Conservation (phyloP, 1,140 invertebrate species). For the Dryas iulia region DNA sequence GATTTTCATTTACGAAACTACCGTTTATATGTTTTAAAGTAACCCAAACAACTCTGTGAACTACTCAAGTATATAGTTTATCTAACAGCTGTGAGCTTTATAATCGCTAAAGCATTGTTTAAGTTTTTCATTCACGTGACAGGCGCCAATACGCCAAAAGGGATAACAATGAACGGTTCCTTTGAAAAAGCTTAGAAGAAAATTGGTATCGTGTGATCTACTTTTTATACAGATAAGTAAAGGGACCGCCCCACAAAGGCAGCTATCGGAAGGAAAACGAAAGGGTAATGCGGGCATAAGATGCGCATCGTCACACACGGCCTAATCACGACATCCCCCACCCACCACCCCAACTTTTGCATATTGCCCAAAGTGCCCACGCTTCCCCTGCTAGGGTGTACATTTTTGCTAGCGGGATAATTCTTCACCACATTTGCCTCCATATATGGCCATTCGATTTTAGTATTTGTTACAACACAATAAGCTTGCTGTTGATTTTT, state of each 20-base stretch:
- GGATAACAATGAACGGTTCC: constrained; percentile 35
- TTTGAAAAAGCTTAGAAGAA: constrained; percentile 56
- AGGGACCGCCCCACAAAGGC: constrained; percentile 66
- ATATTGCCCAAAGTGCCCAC: constrained; percentile 75
- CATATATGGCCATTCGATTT: constrained; percentile 42
- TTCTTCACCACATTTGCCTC: constrained; percentile 47
- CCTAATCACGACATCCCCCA: constrained; percentile 63
- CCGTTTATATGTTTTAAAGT: too few relatives aligned
- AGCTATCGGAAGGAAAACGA: constrained; percentile 77
- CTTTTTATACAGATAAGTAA: constrained; percentile 63
- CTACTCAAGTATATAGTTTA: neutral
- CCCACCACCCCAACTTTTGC: constrained; percentile 68
- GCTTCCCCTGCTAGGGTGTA: constrained; percentile 46
- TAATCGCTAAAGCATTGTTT: neutral
- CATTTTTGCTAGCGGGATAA: constrained; percentile 61
- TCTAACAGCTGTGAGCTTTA: neutral
- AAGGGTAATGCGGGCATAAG: constrained; percentile 79
- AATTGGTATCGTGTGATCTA: constrained; percentile 69
- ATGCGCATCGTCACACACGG: constrained; percentile 78
- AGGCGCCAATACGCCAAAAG: constrained; percentile 46
- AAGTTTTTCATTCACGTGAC: neutral
- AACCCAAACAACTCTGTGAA: neutral
- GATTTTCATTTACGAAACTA: too few relatives aligned
- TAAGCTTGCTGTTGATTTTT: constrained; percentile 43
- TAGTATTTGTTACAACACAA: constrained; percentile 42